phyloP scores from a whole-genome alignment of 2,113 vertebrate species.

The Vulpes lagopus region DNA sequence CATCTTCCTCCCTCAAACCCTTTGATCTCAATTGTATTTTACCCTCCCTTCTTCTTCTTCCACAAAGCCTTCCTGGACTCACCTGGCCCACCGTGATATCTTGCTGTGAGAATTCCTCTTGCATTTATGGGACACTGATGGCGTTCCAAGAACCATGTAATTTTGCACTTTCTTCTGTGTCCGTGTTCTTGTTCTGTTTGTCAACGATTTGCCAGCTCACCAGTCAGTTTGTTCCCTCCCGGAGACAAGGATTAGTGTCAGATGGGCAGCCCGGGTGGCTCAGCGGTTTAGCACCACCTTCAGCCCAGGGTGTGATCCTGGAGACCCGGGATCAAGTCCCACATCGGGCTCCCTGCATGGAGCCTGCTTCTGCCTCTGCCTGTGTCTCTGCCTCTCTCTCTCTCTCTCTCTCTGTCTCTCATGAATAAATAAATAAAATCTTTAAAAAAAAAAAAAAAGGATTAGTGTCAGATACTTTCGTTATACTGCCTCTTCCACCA shows the following conservation, averaged over 20 bases:
- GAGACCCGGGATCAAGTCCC: too few relatives aligned
- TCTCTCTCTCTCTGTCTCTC: too few relatives aligned
- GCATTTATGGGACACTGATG: background rate
- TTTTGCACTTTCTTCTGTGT: background rate
- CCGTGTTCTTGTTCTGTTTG: background rate
- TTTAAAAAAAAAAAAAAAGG: background rate
- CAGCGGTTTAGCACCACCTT: too few relatives aligned
- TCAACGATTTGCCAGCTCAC: background rate
- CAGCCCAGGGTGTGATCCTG: too few relatives aligned
- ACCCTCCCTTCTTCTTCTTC: background rate
- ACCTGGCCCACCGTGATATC: background rate
- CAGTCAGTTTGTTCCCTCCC: background rate
- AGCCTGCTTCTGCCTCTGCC: too few relatives aligned
- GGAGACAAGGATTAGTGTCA: conserved; percentile 18
- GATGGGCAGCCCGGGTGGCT: too few relatives aligned
- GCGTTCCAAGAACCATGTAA: background rate
- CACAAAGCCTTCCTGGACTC: background rate
- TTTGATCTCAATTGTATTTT: conserved; percentile 33
- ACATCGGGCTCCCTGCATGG: too few relatives aligned
- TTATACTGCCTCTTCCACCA: background rate
- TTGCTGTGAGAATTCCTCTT: conserved; percentile 9
- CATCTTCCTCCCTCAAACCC: background rate
- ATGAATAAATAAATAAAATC: too few relatives aligned
- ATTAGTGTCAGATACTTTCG: background rate
- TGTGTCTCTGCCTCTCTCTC: too few relatives aligned